Evolutionary conservation across 2,888 invertebrate species (phyloP).

Genomic region (Cheilosia scutellata): DNA sequence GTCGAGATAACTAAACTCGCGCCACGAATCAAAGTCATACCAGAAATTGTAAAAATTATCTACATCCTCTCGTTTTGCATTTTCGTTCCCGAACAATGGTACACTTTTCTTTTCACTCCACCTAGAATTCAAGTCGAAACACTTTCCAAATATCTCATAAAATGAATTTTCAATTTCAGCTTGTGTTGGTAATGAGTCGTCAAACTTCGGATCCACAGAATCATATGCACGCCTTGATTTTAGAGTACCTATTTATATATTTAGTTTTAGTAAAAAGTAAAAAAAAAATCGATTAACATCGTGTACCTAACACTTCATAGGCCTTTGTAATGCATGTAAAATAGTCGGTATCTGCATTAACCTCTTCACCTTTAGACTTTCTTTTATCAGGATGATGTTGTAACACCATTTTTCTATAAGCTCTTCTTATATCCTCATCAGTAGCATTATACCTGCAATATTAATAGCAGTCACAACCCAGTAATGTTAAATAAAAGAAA

Average conservation of each 20-base stretch:
- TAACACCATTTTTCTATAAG: conserved; percentile 95
- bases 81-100: conserved; percentile 91
- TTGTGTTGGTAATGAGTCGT: conserved; percentile 92
- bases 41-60: conserved; percentile 98
- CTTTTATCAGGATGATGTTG: conserved; percentile 99
- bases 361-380: conserved; percentile 94
- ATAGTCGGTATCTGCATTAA: conserved; percentile 96
- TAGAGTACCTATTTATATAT: conserved; percentile 87
- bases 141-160: conserved; percentile 88
- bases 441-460: conserved; percentile 91
- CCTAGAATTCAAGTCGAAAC: conserved; percentile 91
- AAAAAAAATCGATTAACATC: background rate
- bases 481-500: conserved; percentile 1
- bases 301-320: conserved; percentile 93
- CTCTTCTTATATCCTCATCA: conserved; percentile 96
- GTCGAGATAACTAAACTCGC: conserved; percentile 99
- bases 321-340: conserved; percentile 99
- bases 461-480: conserved; percentile 1
- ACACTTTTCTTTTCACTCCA: conserved; percentile 96
- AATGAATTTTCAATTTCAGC: conserved; percentile 92
- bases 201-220: conserved; percentile 97
- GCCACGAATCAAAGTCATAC: conserved; percentile 99
- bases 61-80: conserved; percentile 92
- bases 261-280: conserved; percentile 3
- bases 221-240: conserved; percentile 95